phyloP scores from a whole-genome alignment of 2,113 vertebrate genomes.

The Chionodraco myersi region DNA sequence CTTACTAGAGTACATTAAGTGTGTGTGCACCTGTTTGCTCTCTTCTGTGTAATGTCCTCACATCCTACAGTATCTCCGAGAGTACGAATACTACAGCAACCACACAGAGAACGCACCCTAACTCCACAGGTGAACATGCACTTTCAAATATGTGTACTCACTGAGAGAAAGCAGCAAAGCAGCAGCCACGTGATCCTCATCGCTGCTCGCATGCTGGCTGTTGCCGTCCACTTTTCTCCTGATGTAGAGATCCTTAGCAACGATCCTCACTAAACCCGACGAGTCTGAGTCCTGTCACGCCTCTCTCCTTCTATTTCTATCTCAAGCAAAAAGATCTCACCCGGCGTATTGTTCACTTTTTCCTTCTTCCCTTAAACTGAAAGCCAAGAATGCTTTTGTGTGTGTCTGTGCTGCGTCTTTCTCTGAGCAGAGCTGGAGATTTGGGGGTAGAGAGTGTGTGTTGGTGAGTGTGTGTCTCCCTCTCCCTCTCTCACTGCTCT shows the following conservation, averaged over 20 bases:
- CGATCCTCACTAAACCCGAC: too few species aligned
- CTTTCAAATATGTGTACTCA: constrained; percentile 56
- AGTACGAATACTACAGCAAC: not conserved
- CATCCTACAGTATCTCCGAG: fast-evolving
- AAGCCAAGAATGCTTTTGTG: constrained; percentile 83
- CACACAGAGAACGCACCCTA: not conserved
- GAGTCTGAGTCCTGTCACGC: constrained; percentile 47
- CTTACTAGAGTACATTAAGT: not conserved
- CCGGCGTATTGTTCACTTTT: constrained; percentile 38
- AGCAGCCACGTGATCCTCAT: constrained; percentile 62
- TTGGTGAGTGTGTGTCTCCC: constrained; percentile 47
- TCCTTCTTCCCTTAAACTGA: constrained; percentile 56
- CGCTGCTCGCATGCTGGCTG: constrained; percentile 53
- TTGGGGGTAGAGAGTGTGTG: constrained; percentile 71
- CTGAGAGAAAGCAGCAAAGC: constrained; percentile 69
- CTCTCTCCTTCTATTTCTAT: constrained; percentile 68
- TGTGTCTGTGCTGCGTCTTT: constrained; percentile 33
- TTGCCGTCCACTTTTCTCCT: constrained; percentile 23
- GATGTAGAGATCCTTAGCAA: constrained; percentile 47
- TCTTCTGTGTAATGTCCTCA: too few species aligned
- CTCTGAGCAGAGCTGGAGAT: constrained; percentile 57
- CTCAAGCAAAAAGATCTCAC: constrained; percentile 50
- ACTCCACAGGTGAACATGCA: too few species aligned
- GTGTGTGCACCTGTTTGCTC: constrained; percentile 32
- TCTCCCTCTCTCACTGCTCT: constrained; percentile 34